phyloP scores from a whole-genome alignment of 1,140 invertebrate species.

The Halictus rubicundus region DNA sequence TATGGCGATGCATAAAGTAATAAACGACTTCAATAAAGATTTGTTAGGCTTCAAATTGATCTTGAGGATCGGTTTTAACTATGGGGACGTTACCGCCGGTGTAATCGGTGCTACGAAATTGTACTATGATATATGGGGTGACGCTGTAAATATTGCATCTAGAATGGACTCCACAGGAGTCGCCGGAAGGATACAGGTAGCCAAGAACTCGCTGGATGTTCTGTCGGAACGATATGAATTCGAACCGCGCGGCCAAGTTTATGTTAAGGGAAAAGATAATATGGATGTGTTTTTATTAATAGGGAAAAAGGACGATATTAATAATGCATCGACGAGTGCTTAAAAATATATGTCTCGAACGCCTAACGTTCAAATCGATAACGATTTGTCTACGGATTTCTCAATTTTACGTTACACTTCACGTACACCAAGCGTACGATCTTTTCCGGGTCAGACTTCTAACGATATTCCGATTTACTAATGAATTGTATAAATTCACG shows the following conservation, averaged over 20 bases:
- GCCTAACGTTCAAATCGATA: slow-evolving; percentile 8
- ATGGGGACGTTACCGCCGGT: slow-evolving; percentile 95
- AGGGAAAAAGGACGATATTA: slow-evolving; percentile 75
- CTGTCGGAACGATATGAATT: slow-evolving; percentile 87
- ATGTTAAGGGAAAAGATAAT: slow-evolving; percentile 97
- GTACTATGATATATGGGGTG: slow-evolving; percentile 99
- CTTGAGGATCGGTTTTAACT: slow-evolving; percentile 91
- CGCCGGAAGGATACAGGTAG: slow-evolving; percentile 92
- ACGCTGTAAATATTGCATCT: slow-evolving; percentile 98
- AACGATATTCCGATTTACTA: slow-evolving; percentile 43
- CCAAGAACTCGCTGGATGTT: slow-evolving; percentile 86
- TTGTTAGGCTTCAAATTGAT: slow-evolving; percentile 94
- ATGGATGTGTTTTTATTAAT: slow-evolving; percentile 93
- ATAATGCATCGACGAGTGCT: slow-evolving; percentile 13
- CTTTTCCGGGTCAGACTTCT: slow-evolving; percentile 23
- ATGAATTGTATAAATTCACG: slow-evolving; percentile 29
- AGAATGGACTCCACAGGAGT: slow-evolving; percentile 97
- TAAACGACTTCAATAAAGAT: slow-evolving; percentile 94
- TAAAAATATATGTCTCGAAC: slow-evolving; percentile 24
- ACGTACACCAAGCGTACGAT: slow-evolving; percentile 37
- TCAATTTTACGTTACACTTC: slow-evolving; percentile 15
- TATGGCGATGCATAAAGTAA: slow-evolving; percentile 91
- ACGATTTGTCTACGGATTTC: slow-evolving; percentile 9
- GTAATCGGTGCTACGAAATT: slow-evolving; percentile 98
- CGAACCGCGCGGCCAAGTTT: slow-evolving; percentile 91